phyloP scores from a whole-genome alignment of 2,888 invertebrate species.

The Agrochola litura region DNA sequence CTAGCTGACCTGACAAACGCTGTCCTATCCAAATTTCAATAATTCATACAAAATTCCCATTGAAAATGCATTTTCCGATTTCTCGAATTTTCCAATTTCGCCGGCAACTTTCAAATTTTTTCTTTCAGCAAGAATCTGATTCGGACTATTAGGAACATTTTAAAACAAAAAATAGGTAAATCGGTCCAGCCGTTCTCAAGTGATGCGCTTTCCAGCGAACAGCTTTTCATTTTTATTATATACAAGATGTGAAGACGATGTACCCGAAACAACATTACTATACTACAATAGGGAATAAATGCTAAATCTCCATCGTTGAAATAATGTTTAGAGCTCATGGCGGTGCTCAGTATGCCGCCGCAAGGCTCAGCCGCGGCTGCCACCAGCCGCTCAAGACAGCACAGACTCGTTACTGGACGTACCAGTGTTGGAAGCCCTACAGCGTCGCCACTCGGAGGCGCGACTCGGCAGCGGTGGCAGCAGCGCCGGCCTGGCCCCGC shows the following conservation, averaged over 20 bases:
- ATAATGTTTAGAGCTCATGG: conserved; percentile 92
- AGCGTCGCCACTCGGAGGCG: conserved; percentile 95
- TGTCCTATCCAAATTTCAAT: no score
- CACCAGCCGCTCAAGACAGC: conserved; percentile 94
- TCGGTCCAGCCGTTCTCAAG: no score
- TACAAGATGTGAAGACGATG: background rate
- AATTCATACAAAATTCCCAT: no score
- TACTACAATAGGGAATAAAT: background rate
- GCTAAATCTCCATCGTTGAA: background rate
- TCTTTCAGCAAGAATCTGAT: no score
- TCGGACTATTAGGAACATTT: no score
- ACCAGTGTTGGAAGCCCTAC: conserved; percentile 94
- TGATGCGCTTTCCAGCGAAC: no score
- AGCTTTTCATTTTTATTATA: no score
- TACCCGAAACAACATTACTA: background rate
- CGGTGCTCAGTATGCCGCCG: conserved; percentile 97
- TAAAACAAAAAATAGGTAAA: no score
- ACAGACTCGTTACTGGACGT: conserved; percentile 96
- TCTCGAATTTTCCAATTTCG: no score
- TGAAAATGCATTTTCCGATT: background rate
- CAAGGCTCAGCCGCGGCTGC: conserved; percentile 94
- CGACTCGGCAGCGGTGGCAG: conserved; percentile 89
- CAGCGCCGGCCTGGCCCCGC: conserved; percentile 94
- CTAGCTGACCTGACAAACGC: no score
- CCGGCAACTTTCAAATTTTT: no score